These are phyloP conservation scores for Patella pellucida DNA, from an alignment of 2,888 invertebrate genomes.

Conservation along the genomic window DNA sequence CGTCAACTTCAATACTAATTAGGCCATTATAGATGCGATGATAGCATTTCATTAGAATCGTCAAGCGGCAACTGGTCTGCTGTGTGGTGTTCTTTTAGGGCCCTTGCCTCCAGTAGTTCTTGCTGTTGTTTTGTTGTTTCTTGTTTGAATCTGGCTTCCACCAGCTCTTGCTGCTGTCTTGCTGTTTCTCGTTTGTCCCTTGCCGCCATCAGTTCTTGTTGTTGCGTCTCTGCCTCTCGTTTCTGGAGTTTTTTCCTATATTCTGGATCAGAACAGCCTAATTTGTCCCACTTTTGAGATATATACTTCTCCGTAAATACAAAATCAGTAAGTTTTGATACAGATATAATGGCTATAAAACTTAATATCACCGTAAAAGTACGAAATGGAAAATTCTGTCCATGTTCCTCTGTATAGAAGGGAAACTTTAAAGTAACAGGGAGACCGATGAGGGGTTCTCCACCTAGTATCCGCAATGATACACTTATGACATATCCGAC, in stretches of 20 bases:
- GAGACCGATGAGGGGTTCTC: conserved; percentile 84
- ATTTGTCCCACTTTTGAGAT: conserved; percentile 16
- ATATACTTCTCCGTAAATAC: conserved; percentile 24
- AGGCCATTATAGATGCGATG: too few relatives aligned
- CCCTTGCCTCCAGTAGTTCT: too few relatives aligned
- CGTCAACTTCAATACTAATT: too few relatives aligned
- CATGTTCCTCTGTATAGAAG: conserved; percentile 22
- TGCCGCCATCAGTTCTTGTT: background rate
- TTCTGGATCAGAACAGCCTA: background rate
- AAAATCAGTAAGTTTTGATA: conserved; percentile 29
- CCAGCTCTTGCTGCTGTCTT: too few relatives aligned
- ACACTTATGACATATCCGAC: conserved; percentile 79
- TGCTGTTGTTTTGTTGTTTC: too few relatives aligned
- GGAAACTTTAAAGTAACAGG: conserved; percentile 35
- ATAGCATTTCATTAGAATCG: too few relatives aligned
- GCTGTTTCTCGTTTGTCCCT: background rate
- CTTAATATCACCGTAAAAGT: conserved; percentile 33
- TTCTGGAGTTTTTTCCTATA: background rate
- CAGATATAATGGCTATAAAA: conserved; percentile 17
- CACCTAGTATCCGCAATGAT: conserved; percentile 83
- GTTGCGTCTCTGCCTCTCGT: too few relatives aligned
- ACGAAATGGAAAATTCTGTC: conserved; percentile 39
- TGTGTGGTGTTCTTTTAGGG: too few relatives aligned
- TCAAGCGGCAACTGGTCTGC: too few relatives aligned
- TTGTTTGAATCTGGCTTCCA: too few relatives aligned